A percentile compares a stretch with the other conserved stretches of the same genome.
Conservation (phyloP, 1,140 invertebrate species). For the Polyergus mexicanus region DNA sequence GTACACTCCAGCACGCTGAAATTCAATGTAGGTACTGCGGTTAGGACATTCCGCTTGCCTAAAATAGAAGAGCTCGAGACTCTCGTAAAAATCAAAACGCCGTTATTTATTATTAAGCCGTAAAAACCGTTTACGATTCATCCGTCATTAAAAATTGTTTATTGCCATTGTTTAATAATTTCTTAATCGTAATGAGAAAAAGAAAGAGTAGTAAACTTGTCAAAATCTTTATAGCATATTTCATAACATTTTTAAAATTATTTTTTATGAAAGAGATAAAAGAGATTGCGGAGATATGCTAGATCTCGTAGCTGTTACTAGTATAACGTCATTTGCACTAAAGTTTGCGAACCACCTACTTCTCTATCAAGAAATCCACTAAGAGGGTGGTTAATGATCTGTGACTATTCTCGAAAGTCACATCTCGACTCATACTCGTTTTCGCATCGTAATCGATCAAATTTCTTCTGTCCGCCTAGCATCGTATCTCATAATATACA, state of each 20-base stretch:
- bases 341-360: slow-evolving; percentile 6
- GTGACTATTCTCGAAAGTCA: slow-evolving; percentile 68
- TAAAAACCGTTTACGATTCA: neutral
- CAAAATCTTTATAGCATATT: neutral
- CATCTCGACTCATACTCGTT: slow-evolving; percentile 43
- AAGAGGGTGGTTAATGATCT: slow-evolving; percentile 76
- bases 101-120: slow-evolving; percentile 17
- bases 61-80: slow-evolving; percentile 30
- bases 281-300: neutral
- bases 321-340: neutral
- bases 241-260: neutral
- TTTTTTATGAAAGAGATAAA: neutral
- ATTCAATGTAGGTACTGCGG: slow-evolving; percentile 61
- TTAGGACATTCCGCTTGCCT: slow-evolving; percentile 18
- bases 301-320: slow-evolving; percentile 23
- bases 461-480: slow-evolving; percentile 36
- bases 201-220: neutral
- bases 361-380: slow-evolving; percentile 63
- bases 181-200: neutral
- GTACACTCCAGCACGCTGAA: slow-evolving; percentile 36
- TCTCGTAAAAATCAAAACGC: slow-evolving; percentile 27
- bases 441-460: slow-evolving; percentile 63
- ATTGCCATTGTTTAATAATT: neutral
- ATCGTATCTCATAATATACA: slow-evolving; percentile 31
- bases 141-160: neutral